Conservation (phyloP, 1,140 invertebrate genomes). For the Drosophila pseudoananassae region DNA sequence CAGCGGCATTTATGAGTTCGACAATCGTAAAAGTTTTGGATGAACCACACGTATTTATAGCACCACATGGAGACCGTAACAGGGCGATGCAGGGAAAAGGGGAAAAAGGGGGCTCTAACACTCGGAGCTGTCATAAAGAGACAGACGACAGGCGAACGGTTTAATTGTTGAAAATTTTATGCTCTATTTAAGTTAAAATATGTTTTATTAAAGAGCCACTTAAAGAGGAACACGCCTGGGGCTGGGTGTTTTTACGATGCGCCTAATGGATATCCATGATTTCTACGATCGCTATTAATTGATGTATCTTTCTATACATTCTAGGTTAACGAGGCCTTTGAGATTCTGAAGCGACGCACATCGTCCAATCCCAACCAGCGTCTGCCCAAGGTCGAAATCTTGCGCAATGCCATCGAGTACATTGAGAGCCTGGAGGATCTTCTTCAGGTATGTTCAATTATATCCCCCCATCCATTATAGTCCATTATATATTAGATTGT, state of each 20-base stretch:
- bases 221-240: constrained; percentile 40
- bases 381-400: constrained; percentile 98
- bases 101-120: constrained; percentile 9
- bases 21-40: constrained; percentile 69
- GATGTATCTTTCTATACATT: constrained; percentile 45
- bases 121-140: constrained; percentile 56
- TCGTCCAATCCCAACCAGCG: constrained; percentile 97
- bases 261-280: constrained; percentile 76
- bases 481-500: not conserved
- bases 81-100: constrained; percentile 1
- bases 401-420: constrained; percentile 98
- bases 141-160: constrained; percentile 45
- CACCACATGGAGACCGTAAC: constrained; percentile 67
- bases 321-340: constrained; percentile 99
- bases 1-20: constrained; percentile 68
- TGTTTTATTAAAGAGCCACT: constrained; percentile 81
- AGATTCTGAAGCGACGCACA: constrained; percentile 95
- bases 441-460: constrained; percentile 86
- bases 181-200: constrained; percentile 80
- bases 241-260: constrained; percentile 52
- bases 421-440: constrained; percentile 97
- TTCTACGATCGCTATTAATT: constrained; percentile 64
- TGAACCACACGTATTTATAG: constrained; percentile 66
- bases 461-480: not conserved
- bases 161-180: constrained; percentile 82